These are phyloP conservation scores for Notarius quadriscutis DNA, from an alignment of 2,113 vertebrate genomes.

Conservation along the genomic window DNA sequence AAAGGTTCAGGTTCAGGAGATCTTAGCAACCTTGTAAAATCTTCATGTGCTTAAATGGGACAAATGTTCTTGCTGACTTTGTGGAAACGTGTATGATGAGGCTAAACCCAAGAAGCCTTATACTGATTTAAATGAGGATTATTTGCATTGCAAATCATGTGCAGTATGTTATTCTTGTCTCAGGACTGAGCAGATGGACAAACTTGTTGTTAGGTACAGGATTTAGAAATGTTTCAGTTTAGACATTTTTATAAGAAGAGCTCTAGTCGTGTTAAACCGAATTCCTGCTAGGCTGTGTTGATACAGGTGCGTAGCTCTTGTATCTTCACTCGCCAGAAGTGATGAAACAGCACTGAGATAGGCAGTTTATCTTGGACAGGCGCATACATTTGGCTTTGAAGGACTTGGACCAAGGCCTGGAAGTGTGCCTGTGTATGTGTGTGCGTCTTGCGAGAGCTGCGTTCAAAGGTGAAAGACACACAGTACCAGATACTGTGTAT, in stretches of 20 bases:
- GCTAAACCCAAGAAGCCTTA: not conserved
- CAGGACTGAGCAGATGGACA: not conserved
- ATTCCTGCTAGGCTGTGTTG: conserved; percentile 26
- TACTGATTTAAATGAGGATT: conserved; percentile 13
- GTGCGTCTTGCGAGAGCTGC: not conserved
- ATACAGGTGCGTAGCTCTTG: conserved; percentile 39
- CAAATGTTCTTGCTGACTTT: not conserved
- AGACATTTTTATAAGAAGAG: not conserved
- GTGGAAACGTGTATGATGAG: not conserved
- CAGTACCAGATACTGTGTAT: not conserved
- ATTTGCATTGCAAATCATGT: conserved; percentile 22
- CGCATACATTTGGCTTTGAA: conserved; percentile 2
- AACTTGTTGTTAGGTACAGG: not conserved
- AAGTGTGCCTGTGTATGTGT: not conserved
- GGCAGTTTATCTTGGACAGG: conserved; percentile 37
- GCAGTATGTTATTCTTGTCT: not conserved
- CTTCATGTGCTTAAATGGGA: not conserved
- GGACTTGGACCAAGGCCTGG: conserved; percentile 19
- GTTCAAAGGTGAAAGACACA: conserved; percentile 19
- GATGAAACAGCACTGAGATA: conserved; percentile 11
- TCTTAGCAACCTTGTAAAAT: not conserved
- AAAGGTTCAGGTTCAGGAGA: not conserved
- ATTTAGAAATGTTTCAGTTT: not conserved
- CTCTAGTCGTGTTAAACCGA: not conserved
- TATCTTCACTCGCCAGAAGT: conserved; percentile 28